phyloP scores from a whole-genome alignment of 2,888 invertebrate genomes.

The Cremastinae sp. region DNA sequence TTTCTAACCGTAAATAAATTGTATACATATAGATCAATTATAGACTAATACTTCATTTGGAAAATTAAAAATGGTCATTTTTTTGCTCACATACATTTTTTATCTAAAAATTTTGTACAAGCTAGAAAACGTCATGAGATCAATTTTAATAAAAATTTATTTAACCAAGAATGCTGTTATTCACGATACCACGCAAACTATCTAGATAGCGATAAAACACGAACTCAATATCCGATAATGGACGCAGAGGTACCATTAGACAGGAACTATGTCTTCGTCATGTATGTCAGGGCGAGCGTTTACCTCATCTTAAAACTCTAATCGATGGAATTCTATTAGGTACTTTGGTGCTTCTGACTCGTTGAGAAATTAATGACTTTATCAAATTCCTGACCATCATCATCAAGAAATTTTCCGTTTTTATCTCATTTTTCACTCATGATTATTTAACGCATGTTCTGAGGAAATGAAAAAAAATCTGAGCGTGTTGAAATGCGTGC shows the following conservation, averaged over 20 bases:
- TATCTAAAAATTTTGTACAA: too few relatives aligned
- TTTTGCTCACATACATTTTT: too few relatives aligned
- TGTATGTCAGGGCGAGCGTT: neutral
- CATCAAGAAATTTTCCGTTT: too few relatives aligned
- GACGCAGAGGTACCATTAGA: neutral
- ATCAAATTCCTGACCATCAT: neutral
- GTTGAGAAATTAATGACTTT: conserved; percentile 12
- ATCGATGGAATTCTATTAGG: conserved; percentile 52
- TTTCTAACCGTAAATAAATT: neutral
- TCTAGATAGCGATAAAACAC: conserved; percentile 67
- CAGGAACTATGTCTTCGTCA: too few relatives aligned
- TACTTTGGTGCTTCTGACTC: conserved; percentile 11
- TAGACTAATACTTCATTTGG: neutral
- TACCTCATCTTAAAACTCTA: conserved; percentile 19
- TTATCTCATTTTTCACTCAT: neutral
- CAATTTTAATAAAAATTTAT: too few relatives aligned
- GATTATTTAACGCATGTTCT: neutral
- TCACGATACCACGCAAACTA: conserved; percentile 66
- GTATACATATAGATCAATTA: neutral
- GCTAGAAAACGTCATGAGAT: too few relatives aligned
- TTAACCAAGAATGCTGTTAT: conserved; percentile 66
- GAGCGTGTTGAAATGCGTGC: too few relatives aligned
- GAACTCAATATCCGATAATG: conserved; percentile 60
- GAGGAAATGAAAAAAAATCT: neutral
- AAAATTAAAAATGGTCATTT: too few relatives aligned